A percentile compares a stretch with the other conserved stretches of the same genome.
phyloP scores from a whole-genome alignment of 2,888 invertebrate genomes.

The Crossocerus cetratus region DNA sequence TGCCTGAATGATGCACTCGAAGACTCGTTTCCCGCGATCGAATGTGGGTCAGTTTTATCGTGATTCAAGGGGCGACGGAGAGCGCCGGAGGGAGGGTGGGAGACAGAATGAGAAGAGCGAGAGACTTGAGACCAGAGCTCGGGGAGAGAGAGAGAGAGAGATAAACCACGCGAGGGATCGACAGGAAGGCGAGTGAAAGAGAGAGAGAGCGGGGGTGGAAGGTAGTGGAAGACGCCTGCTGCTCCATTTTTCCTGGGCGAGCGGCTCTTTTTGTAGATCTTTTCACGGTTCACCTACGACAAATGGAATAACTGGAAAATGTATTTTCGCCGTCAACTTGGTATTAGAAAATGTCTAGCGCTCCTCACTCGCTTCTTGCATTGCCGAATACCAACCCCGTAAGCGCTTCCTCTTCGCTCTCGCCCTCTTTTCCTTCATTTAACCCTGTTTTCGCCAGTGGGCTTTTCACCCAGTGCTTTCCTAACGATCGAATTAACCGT shows the following conservation, averaged over 20 bases:
- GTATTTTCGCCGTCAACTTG: constrained; percentile 31
- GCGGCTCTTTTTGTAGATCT: constrained; percentile 46
- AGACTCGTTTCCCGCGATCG: constrained; percentile 58
- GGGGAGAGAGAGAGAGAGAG: background rate
- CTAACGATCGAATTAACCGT: too few relatives aligned
- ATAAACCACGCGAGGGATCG: background rate
- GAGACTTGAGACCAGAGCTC: constrained; percentile 12
- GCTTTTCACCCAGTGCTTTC: too few relatives aligned
- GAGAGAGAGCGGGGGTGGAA: background rate
- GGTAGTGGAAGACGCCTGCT: background rate
- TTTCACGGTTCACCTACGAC: constrained; percentile 44
- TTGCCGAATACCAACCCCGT: background rate
- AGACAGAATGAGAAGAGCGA: background rate
- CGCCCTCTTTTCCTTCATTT: too few relatives aligned
- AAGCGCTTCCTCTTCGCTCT: too few relatives aligned
- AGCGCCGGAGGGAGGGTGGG: background rate
- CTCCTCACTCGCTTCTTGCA: background rate
- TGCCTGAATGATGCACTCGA: constrained; percentile 53
- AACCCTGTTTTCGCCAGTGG: too few relatives aligned
- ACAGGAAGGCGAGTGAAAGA: background rate
- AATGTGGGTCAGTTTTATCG: constrained; percentile 59
- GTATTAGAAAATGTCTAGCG: constrained; percentile 28
- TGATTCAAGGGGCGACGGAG: constrained; percentile 2
- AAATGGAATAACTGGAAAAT: constrained; percentile 42
- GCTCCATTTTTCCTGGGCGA: constrained; percentile 37